Evolutionary conservation across 1,140 invertebrate species (phyloP).

Genomic region (Nasonia giraulti): DNA sequence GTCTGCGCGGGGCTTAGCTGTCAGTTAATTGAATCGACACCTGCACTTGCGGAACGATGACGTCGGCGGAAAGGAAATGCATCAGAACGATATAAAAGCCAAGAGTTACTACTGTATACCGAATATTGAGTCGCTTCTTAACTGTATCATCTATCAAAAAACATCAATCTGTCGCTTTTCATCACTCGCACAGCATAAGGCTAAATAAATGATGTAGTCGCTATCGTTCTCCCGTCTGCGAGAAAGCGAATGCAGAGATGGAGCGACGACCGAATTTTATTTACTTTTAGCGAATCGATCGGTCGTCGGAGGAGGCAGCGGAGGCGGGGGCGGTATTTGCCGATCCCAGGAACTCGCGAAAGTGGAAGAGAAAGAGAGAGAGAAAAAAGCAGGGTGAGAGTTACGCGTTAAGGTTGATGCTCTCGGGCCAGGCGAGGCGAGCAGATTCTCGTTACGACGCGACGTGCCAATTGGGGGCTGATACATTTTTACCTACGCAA

Average conservation of each 20-base stretch:
- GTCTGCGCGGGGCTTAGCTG: not conserved
- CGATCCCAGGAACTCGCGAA: not conserved
- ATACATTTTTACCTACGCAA: conserved; percentile 4
- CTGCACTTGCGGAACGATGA: conserved; percentile 1
- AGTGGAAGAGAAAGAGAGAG: not conserved
- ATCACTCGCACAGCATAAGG: too few relatives aligned
- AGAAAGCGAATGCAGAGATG: not conserved
- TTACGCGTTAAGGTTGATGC: conserved; percentile 10
- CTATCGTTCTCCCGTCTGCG: conserved; percentile 22
- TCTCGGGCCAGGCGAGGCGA: not conserved
- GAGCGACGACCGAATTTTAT: conserved; percentile 65
- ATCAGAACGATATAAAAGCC: too few relatives aligned
- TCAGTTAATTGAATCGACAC: conserved; percentile 42
- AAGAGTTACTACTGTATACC: too few relatives aligned
- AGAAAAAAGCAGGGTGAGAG: not conserved
- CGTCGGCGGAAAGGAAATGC: not conserved
- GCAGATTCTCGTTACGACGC: not conserved
- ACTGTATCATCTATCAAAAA: too few relatives aligned
- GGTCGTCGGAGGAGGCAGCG: conserved; percentile 37
- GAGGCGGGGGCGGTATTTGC: conserved; percentile 14
- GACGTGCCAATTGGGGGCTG: conserved; percentile 6
- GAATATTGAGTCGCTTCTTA: too few relatives aligned
- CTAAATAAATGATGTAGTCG: too few relatives aligned
- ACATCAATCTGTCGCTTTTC: too few relatives aligned
- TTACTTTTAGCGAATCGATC: conserved; percentile 70